Evolutionary conservation across 2,888 invertebrate genomes (phyloP), one percentile per base, ranked within the genome.

Genomic region (Acronicta alni): DNA sequence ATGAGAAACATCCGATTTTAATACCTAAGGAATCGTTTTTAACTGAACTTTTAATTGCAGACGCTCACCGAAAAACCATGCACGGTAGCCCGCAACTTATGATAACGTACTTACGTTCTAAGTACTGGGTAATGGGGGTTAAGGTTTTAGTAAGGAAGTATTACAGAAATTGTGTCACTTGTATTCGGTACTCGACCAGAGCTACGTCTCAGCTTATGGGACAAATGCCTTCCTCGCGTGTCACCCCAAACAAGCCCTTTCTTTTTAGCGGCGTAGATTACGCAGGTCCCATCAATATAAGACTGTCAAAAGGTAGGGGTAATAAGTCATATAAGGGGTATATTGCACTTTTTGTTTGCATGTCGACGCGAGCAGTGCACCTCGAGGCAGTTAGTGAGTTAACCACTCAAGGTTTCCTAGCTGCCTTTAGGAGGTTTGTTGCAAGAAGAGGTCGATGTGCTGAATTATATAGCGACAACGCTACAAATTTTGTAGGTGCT

Each of bases 71-170:
- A 35, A 10, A 37, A 23, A 64, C 58, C 0, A 14, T 64, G 23
- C 58, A 56, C 5, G 64, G 59, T 1, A 59, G 64, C 0, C 58
- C 44, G 2, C 51, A 54, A 47, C 2, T 55, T 0, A 52, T 55
- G 46, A n/a, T 52, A 0, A 44, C 26, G 9, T 61, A 43, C 14
- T n/a, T n/a, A n/a, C n/a, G n/a, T n/a, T n/a, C n/a, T n/a, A n/a
- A n/a, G n/a, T n/a, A n/a, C n/a, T n/a, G 20, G 56, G 44, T 46
- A 7, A 8, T 39, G 8, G 20, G 45, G 0, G 18, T 54, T 7
- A 39, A 45, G 8, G 10, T 2, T 7, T 17, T 54, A 12, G 45
- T 16, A 2, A 43, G 23, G 16, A 15, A 20, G 3, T 41, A 18
- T 48, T 12, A 2, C 1, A 20, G 37, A 20, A 20, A 4, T 0